These are phyloP conservation scores for Octodonta nipae DNA, from an alignment of 2,888 invertebrate species.

Conservation along the genomic window DNA sequence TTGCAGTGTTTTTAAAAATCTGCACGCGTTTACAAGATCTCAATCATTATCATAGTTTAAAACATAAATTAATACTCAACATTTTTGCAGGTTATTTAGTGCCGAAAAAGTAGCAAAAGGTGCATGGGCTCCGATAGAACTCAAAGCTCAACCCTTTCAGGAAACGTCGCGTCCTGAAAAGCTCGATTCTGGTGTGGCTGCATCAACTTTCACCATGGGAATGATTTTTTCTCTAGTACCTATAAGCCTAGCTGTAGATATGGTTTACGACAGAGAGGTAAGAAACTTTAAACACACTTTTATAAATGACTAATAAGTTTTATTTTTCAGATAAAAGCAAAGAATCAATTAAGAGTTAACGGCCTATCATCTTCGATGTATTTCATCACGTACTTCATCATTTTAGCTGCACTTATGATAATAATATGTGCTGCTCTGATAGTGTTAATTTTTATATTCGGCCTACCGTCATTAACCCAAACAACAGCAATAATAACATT, in stretches of 20 bases:
- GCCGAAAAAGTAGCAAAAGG: conserved; percentile 9
- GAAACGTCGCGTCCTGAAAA: conserved; percentile 60
- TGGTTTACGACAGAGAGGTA: conserved; percentile 75
- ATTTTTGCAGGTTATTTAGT: conserved; percentile 11
- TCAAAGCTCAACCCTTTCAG: conserved; percentile 56
- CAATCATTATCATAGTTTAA: too few relatives aligned
- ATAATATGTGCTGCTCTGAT: conserved; percentile 53
- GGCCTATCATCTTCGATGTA: conserved; percentile 64
- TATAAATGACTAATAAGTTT: too few relatives aligned
- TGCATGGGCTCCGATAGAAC: conserved; percentile 45
- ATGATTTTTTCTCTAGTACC: conserved; percentile 69
- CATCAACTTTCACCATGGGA: conserved; percentile 64
- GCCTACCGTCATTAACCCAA: conserved; percentile 56
- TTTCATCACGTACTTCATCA: conserved; percentile 60
- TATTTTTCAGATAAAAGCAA: conserved; percentile 56
- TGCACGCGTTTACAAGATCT: too few relatives aligned
- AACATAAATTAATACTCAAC: too few relatives aligned
- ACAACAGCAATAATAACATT: conserved; percentile 56
- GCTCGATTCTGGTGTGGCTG: conserved; percentile 57
- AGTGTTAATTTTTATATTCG: conserved; percentile 50
- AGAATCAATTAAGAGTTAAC: conserved; percentile 70
- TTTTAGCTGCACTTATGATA: conserved; percentile 55
- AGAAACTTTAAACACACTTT: conserved; percentile 18
- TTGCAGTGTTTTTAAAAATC: too few relatives aligned
- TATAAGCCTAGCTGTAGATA: conserved; percentile 62